Evolutionary conservation across 1,140 invertebrate species (phyloP).

Genomic region (Danaus plexippus): DNA sequence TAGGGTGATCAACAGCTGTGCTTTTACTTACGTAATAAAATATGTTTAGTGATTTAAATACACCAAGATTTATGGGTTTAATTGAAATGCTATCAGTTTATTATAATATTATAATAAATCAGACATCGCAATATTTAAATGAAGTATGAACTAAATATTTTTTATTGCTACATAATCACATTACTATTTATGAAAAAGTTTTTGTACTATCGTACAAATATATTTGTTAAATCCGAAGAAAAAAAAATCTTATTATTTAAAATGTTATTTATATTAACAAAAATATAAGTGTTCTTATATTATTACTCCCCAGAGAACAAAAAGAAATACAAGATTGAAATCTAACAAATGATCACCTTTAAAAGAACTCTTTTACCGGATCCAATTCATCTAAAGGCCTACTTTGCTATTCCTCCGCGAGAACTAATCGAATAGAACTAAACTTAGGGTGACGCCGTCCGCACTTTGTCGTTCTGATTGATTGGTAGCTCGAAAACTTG

Average conservation of each 20-base stretch:
- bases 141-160: no score
- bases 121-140: no score
- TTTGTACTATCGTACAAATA: no score
- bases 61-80: slow-evolving; percentile 12
- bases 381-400: slow-evolving; percentile 2
- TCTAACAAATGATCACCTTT: no score
- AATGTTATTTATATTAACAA: no score
- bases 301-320: neutral
- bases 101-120: no score
- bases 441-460: slow-evolving; percentile 1
- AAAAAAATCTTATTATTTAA: no score
- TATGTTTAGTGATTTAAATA: slow-evolving; percentile 20
- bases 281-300: neutral
- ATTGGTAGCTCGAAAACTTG: slow-evolving; percentile 6
- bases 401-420: slow-evolving; percentile 3
- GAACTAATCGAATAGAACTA: slow-evolving; percentile 3
- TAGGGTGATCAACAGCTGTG: slow-evolving; percentile 25
- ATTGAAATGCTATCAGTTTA: no score
- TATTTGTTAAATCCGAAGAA: no score
- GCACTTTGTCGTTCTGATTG: slow-evolving; percentile 13
- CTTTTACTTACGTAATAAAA: slow-evolving; percentile 28
- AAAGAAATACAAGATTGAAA: no score
- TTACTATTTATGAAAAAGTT: no score
- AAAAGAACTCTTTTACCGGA: neutral
- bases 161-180: no score